phyloP scores from a whole-genome alignment of 2,113 vertebrate genomes.

The Anhinga rufa region DNA sequence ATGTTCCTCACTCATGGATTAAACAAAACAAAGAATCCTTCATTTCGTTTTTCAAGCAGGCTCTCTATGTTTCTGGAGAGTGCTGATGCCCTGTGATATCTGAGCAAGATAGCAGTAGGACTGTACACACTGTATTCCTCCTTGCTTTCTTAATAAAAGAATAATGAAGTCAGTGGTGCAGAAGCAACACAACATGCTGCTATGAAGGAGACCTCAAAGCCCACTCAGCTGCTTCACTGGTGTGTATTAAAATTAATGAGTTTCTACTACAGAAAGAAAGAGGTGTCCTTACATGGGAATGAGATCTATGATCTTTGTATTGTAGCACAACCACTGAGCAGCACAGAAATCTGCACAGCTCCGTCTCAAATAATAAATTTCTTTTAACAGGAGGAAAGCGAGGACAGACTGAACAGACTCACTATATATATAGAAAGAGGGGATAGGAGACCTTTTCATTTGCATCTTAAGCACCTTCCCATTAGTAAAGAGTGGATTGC shows the following conservation, averaged over 20 bases:
- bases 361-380: not conserved
- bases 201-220: constrained; percentile 2
- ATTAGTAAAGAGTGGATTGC: not conserved
- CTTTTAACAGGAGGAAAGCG: not conserved
- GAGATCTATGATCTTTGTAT: constrained; percentile 24
- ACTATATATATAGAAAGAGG: not conserved
- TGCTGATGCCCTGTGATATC: not conserved
- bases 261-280: not conserved
- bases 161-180: not conserved
- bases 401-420: not conserved
- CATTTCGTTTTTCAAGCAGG: not conserved
- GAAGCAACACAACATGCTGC: not conserved
- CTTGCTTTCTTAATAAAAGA: constrained; percentile 39
- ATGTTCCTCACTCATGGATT: not conserved
- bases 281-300: not conserved
- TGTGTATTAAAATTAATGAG: constrained; percentile 42
- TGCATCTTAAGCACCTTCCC: constrained; percentile 24
- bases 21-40: not conserved
- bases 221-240: not conserved
- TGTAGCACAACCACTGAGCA: not conserved
- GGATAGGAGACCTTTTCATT: not conserved
- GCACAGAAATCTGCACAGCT: not conserved
- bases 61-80: not conserved
- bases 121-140: not conserved
- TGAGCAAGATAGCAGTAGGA: not conserved